These are phyloP conservation scores for Tylochromis polylepis DNA, from an alignment of 2,113 vertebrate species.

Conservation along the genomic window DNA sequence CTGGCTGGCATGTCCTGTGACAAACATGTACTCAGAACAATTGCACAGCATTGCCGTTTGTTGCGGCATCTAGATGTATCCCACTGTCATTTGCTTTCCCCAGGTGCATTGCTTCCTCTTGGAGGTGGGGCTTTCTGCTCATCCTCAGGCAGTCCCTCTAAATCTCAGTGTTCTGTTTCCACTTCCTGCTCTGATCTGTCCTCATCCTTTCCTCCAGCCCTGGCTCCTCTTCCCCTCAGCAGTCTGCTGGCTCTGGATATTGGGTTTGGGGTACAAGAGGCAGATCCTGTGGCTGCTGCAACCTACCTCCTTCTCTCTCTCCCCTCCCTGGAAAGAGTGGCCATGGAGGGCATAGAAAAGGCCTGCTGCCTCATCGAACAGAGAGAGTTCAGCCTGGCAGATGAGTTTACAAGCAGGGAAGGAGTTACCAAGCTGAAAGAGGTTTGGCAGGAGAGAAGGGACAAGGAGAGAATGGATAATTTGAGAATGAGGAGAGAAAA, in stretches of 20 bases:
- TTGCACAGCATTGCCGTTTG: conserved; percentile 30
- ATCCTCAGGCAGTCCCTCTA: neutral
- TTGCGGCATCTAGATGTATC: conserved; percentile 70
- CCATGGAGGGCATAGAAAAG: conserved; percentile 57
- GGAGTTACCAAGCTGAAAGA: conserved; percentile 45
- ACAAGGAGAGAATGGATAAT: neutral
- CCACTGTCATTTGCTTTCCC: conserved; percentile 60
- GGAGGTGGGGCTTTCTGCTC: neutral
- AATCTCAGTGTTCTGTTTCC: neutral
- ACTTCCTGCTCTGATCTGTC: neutral
- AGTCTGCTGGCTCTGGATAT: conserved; percentile 70
- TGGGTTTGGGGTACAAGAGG: conserved; percentile 59
- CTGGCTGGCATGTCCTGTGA: conserved; percentile 63
- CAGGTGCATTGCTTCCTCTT: conserved; percentile 58
- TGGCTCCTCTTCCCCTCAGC: conserved; percentile 27
- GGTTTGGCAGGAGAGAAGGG: conserved; percentile 48
- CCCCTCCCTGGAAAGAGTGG: conserved; percentile 58
- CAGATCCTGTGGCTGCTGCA: conserved; percentile 33
- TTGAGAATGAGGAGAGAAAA: neutral
- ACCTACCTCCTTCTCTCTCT: conserved; percentile 68
- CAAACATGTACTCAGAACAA: conserved; percentile 31
- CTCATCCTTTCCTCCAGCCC: neutral
- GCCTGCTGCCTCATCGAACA: conserved; percentile 61
- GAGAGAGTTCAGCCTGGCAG: conserved; percentile 26
- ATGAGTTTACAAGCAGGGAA: conserved; percentile 44